Evolutionary conservation across 2,888 invertebrate genomes (phyloP), one percentile per base, ranked within the genome.

Genomic region (Rotaria macrura): DNA sequence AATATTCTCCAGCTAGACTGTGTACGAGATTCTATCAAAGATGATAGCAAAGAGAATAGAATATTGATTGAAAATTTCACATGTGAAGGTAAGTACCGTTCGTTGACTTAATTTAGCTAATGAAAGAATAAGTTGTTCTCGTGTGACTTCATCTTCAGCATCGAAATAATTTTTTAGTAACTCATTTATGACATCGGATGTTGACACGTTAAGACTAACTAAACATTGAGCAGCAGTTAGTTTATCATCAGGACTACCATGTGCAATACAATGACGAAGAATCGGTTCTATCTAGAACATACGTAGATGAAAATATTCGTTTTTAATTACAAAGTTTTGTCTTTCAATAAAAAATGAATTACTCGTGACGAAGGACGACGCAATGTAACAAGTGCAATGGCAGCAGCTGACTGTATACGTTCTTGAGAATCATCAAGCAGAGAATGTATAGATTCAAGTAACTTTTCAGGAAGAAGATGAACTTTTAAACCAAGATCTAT

Each of bases 1-100:
- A 87, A 86, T 90, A 89, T 86, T 90, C 90, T 3, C 89, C 91
- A 23, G 90, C 88, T 90, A 91, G 89, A 29, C 90, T 89, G 85
- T 90, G 90, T 9, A 90, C 90, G 83, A 91, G 87, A 52, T 88
- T 89, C 91, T 91, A 88, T 25, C 87, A 87, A 34, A 49, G 7
- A 40, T 1, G 40, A 49, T 34, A 86, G 23, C 4, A 25, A 43
- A 83, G n/a, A 47, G 57, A 52, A 49, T 1, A 87, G 9, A 86
- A 17, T 34, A n/a, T 25, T 17, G 9, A 49, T 23, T 49, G 0
- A 38, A 2, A 29, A 3, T 29, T n/a, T n/a, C n/a, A n/a, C n/a
- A n/a, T n/a, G n/a, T n/a, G n/a, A n/a, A n/a, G n/a, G n/a, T n/a
- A n/a, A n/a, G n/a, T 79, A 79, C 79, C 25, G 79, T 79, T 43